A percentile compares a stretch with the other conserved stretches of the same genome.
Conservation (phyloP, 2,888 invertebrate genomes). For the Hypomecis punctinalis region DNA sequence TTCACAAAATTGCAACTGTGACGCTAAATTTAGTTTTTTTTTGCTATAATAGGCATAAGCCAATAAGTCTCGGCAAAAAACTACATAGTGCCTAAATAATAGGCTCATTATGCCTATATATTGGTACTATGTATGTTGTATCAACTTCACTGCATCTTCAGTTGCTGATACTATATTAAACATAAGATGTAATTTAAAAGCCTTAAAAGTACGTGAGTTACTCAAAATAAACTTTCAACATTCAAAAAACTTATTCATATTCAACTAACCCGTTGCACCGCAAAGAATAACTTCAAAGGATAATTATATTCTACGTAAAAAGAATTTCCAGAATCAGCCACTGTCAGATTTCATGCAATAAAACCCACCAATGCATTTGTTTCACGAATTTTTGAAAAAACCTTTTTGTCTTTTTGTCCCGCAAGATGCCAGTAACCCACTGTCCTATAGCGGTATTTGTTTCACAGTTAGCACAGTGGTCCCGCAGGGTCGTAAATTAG, state of each 20-base stretch:
- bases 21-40: no score
- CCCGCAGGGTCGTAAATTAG: conserved; percentile 75
- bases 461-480: conserved; percentile 67
- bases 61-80: no score
- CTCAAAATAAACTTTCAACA: no score
- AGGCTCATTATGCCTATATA: no score
- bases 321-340: conserved; percentile 69
- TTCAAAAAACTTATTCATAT: neutral
- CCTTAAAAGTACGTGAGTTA: no score
- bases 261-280: conserved; percentile 11
- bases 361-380: conserved; percentile 65
- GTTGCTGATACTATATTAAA: no score
- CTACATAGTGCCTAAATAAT: no score
- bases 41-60: no score
- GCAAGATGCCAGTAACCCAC: conserved; percentile 35
- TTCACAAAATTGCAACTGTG: no score
- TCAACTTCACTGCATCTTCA: no score
- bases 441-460: conserved; percentile 65
- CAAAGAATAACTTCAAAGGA: conserved; percentile 46
- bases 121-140: no score
- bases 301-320: conserved; percentile 61
- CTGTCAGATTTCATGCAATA: conserved; percentile 75
- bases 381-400: conserved; percentile 68
- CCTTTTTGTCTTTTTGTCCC: conserved; percentile 48
- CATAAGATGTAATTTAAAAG: no score